These are phyloP conservation scores for Ptycholaimellus sp. DNA, from an alignment of 2,888 invertebrate genomes.

Conservation along the genomic window DNA sequence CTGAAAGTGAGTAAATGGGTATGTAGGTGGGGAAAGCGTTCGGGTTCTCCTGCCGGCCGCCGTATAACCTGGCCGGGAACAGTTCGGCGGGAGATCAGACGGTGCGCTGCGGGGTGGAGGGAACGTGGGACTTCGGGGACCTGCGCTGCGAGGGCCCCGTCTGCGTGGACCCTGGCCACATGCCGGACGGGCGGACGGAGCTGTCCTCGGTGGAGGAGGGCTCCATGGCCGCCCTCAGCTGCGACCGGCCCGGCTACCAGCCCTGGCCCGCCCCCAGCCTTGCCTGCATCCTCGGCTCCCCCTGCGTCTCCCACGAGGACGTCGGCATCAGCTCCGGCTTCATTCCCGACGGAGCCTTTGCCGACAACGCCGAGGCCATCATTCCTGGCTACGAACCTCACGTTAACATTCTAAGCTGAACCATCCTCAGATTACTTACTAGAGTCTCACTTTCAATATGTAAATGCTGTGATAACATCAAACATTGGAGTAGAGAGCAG, in stretches of 20 bases:
- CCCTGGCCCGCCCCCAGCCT: slow-evolving; percentile 18
- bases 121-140: slow-evolving; percentile 90
- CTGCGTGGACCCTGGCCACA: slow-evolving; percentile 77
- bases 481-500: too few species aligned
- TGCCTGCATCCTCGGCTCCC: slow-evolving; percentile 42
- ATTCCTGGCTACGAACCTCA: slow-evolving; percentile 36
- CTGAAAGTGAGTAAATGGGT: too few species aligned
- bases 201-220: slow-evolving; percentile 43
- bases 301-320: slow-evolving; percentile 71
- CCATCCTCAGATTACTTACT: background rate
- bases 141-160: slow-evolving; percentile 84
- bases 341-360: slow-evolving; percentile 72
- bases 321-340: slow-evolving; percentile 66
- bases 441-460: too few species aligned
- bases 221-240: slow-evolving; percentile 67
- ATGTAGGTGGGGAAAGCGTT: slow-evolving; percentile 69
- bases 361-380: slow-evolving; percentile 45
- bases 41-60: slow-evolving; percentile 71
- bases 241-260: slow-evolving; percentile 49
- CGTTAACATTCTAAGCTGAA: slow-evolving; percentile 8
- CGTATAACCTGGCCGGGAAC: slow-evolving; percentile 74
- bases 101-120: slow-evolving; percentile 63
- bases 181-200: slow-evolving; percentile 65
- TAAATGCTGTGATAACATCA: too few species aligned
- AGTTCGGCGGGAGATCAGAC: slow-evolving; percentile 70